Conservation (phyloP, 2,888 invertebrate species). For the Lingula anatina region DNA sequence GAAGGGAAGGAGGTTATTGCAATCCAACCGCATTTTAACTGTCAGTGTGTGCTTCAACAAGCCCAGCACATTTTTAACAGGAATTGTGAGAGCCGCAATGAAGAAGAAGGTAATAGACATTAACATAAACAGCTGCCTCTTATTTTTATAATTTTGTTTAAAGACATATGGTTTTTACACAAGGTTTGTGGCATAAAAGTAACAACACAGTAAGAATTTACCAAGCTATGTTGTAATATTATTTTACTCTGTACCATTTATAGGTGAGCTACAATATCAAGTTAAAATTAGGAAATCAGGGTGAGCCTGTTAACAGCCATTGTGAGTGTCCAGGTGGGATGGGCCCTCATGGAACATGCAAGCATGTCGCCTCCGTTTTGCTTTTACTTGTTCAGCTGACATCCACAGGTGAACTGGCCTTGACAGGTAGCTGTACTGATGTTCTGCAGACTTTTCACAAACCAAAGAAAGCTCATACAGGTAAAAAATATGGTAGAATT, state of each 20-base stretch:
- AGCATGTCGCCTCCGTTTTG: conserved; percentile 10
- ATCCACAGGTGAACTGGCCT: conserved; percentile 1
- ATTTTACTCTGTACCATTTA: no score
- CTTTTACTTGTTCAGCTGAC: conserved; percentile 5
- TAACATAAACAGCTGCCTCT: background rate
- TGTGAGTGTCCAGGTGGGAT: conserved; percentile 12
- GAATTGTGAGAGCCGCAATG: conserved; percentile 1
- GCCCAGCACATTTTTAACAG: background rate
- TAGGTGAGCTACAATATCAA: conserved; percentile 1
- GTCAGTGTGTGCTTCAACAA: background rate
- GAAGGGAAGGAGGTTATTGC: background rate
- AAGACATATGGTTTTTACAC: no score
- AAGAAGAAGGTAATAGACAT: background rate
- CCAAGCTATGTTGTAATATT: no score
- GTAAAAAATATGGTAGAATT: conserved; percentile 1
- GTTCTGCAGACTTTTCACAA: conserved; percentile 9
- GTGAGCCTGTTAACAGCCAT: background rate
- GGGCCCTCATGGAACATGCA: conserved; percentile 12
- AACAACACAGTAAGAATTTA: no score
- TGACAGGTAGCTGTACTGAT: conserved; percentile 11
- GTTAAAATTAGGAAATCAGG: background rate
- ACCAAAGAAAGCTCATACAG: conserved; percentile 6
- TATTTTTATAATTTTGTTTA: no score
- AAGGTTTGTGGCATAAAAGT: no score
- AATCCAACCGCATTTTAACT: background rate